phyloP scores from a whole-genome alignment of 2,888 invertebrate species.

The Lycia hirtaria region DNA sequence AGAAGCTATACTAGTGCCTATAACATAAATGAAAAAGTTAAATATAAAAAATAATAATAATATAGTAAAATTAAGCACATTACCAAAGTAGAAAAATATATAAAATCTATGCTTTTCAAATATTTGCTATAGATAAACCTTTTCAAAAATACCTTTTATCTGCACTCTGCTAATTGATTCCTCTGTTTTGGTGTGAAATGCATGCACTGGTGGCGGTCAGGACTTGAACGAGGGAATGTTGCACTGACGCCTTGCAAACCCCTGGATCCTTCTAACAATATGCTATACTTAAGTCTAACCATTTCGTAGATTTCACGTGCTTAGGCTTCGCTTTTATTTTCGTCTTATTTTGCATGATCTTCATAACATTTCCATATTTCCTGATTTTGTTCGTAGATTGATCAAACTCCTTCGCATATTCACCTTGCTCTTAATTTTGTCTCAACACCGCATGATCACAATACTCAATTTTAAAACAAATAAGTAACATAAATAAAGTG shows the following conservation, averaged over 20 bases:
- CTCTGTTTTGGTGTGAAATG: slow-evolving; percentile 76
- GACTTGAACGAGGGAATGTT: slow-evolving; percentile 82
- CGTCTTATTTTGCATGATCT: slow-evolving; percentile 34
- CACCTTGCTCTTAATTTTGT: not conserved
- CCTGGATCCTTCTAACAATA: slow-evolving; percentile 41
- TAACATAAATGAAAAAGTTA: slow-evolving; percentile 24
- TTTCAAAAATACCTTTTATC: slow-evolving; percentile 28
- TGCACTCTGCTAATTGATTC: slow-evolving; percentile 71
- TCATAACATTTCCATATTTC: slow-evolving; percentile 12
- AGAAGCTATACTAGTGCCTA: slow-evolving; percentile 50
- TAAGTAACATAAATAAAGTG: not conserved
- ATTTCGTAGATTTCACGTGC: slow-evolving; percentile 41
- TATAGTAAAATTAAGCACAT: slow-evolving; percentile 19
- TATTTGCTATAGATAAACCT: slow-evolving; percentile 1
- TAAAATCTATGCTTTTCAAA: slow-evolving; percentile 25
- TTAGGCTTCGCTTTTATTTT: slow-evolving; percentile 46
- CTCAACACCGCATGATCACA: slow-evolving; percentile 21
- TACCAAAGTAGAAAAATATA: slow-evolving; percentile 5
- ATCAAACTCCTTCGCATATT: slow-evolving; percentile 3
- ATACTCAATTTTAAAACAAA: slow-evolving; percentile 6
- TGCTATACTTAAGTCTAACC: slow-evolving; percentile 42
- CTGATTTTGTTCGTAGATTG: not conserved
- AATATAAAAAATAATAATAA: slow-evolving; percentile 14
- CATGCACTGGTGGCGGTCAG: slow-evolving; percentile 78
- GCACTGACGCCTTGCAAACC: slow-evolving; percentile 68